A percentile compares a stretch with the other conserved stretches of the same genome.
phyloP scores from a whole-genome alignment of 2,797 vertebrate species.

The Kryptopterus vitreolus region DNA sequence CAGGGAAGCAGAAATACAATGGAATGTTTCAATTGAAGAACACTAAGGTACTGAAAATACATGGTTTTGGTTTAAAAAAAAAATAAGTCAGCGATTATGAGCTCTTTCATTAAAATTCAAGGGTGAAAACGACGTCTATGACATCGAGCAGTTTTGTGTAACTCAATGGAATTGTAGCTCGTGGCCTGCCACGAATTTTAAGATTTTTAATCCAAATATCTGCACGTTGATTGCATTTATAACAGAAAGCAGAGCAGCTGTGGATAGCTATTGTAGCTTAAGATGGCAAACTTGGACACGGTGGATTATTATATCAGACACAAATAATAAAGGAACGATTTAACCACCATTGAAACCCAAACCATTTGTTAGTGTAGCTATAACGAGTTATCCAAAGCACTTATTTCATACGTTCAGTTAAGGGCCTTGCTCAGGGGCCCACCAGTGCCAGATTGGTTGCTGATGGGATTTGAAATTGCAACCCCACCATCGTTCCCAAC shows the following conservation, averaged over 20 bases:
- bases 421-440: too few relatives aligned
- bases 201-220: neutral
- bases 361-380: neutral
- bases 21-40: conserved; percentile 28
- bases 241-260: neutral
- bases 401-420: too few relatives aligned
- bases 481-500: too few relatives aligned
- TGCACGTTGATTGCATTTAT: neutral
- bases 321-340: neutral
- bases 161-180: neutral
- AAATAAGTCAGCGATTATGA: neutral
- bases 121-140: neutral
- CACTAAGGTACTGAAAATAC: neutral
- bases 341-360: neutral
- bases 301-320: too few relatives aligned
- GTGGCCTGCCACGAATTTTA: neutral
- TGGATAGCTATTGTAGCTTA: too few relatives aligned
- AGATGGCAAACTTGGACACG: too few relatives aligned
- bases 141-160: neutral
- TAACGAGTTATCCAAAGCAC: too few relatives aligned
- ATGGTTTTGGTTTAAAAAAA: neutral
- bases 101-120: neutral
- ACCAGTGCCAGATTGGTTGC: too few relatives aligned
- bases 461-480: too few relatives aligned
- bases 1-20: conserved; percentile 23